A percentile compares a stretch with the other conserved stretches of the same genome.
Conservation (phyloP, 2,888 invertebrate species). For the Campaea margaritaria region DNA sequence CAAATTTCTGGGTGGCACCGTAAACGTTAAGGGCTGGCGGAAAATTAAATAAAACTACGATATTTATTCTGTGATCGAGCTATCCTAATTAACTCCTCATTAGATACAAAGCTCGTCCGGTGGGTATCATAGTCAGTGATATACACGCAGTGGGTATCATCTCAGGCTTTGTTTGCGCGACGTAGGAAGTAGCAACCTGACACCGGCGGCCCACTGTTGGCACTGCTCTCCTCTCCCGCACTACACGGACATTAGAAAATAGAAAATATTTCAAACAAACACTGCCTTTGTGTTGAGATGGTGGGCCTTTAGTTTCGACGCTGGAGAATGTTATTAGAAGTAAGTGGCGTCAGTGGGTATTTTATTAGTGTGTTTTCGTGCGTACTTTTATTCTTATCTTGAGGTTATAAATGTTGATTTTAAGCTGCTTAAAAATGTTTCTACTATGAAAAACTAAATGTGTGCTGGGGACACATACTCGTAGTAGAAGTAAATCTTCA, state of each 20-base stretch:
- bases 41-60: background rate
- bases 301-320: slow-evolving; percentile 38
- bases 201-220: slow-evolving; percentile 64
- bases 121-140: no score
- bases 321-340: slow-evolving; percentile 41
- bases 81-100: background rate
- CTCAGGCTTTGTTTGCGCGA: slow-evolving; percentile 49
- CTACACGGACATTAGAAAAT: slow-evolving; percentile 48
- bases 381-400: background rate
- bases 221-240: slow-evolving; percentile 60
- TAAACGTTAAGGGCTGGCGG: no score
- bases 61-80: background rate
- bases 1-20: no score
- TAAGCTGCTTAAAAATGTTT: no score
- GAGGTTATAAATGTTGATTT: background rate
- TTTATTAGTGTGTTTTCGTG: background rate
- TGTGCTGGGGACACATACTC: no score
- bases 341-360: slow-evolving; percentile 25
- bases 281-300: slow-evolving; percentile 39
- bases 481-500: no score
- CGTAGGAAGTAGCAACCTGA: slow-evolving; percentile 55
- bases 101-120: slow-evolving; percentile 11
- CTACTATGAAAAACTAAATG: no score
- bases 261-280: slow-evolving; percentile 45
- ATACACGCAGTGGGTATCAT: slow-evolving; percentile 25